Base-by-base conservation (phyloP, 1,140 invertebrate genomes). In the Neomicropteryx cornuta region DNA sequence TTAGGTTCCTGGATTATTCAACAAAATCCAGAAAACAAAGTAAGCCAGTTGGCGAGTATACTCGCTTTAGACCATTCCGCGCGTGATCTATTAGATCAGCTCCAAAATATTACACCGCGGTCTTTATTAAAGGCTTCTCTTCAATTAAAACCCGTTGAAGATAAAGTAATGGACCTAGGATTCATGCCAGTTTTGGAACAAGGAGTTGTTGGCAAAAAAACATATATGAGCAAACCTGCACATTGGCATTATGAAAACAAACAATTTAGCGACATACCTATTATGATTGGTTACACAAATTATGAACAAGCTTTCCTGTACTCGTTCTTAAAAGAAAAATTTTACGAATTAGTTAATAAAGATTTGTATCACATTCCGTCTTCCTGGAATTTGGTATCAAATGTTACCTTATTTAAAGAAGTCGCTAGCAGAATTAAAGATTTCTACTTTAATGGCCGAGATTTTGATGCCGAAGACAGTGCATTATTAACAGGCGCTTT, bases 1-100 rank as follows among this genome's bases (percentile, higher is more conserved):
- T 58, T 79, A 3, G 73, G 73, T 55, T 58, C 76, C 6, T 71
- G 60, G 49, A 55, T 67, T 13, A 29, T 52, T 10, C 49, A 53
- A 1, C 49, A 56, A 4, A 57, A 63, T 46, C 49, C 53, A 13
- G 41, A 63, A 11, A 50, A 47, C 4, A 63, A 58, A 41, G 60
- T 60, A 0, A 44, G 31, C 8, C 28, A 47, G 6, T 36, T 71
- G 44, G 62, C 60, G 2, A 43, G 53, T 6, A 51, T n/a, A n/a
- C n/a, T n/a, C n/a, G n/a, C n/a, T n/a, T n/a, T n/a, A n/a, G n/a
- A n/a, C n/a, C n/a, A n/a, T n/a, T n/a, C n/a, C n/a, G 18, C 24
- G 34, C 42, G 48, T 30, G 33, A 33, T 50, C 45, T 16, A 21
- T 50, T 35, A 23, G 47, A 44, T 36, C 50, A 75, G n/a, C 60